These are phyloP conservation scores for Nomada ferruginata DNA, from an alignment of 2,888 invertebrate genomes.

Conservation along the genomic window DNA sequence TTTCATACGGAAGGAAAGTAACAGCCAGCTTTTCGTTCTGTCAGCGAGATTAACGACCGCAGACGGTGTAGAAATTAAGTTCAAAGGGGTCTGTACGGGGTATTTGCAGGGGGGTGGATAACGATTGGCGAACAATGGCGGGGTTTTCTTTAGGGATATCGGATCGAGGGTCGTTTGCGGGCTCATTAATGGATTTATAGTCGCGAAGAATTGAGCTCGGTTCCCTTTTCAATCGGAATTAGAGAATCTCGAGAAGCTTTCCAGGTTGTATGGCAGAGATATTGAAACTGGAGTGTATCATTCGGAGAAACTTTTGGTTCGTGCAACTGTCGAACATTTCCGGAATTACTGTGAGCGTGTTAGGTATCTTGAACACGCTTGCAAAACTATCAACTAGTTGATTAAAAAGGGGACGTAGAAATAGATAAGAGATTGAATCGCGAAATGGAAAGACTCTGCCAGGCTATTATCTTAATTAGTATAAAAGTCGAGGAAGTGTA, in stretches of 20 bases:
- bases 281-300: neutral
- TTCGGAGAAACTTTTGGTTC: no score
- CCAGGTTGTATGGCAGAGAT: neutral
- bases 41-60: constrained; percentile 54
- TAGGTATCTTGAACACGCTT: no score
- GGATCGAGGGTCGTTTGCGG: constrained; percentile 2
- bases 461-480: neutral
- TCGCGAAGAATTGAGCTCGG: no score
- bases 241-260: neutral
- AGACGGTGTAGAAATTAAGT: constrained; percentile 15
- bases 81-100: constrained; percentile 18
- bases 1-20: constrained; percentile 45
- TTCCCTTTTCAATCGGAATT: neutral
- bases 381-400: no score
- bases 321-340: no score
- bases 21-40: constrained; percentile 29
- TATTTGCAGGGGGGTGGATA: constrained; percentile 21
- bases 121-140: constrained; percentile 48
- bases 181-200: neutral
- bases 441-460: neutral
- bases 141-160: constrained; percentile 1
- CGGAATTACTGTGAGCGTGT: no score
- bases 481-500: neutral
- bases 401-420: no score
- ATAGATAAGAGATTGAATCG: no score